Conservation (phyloP, 2,113 vertebrate genomes). For the Chaetorhynchus papuensis region DNA sequence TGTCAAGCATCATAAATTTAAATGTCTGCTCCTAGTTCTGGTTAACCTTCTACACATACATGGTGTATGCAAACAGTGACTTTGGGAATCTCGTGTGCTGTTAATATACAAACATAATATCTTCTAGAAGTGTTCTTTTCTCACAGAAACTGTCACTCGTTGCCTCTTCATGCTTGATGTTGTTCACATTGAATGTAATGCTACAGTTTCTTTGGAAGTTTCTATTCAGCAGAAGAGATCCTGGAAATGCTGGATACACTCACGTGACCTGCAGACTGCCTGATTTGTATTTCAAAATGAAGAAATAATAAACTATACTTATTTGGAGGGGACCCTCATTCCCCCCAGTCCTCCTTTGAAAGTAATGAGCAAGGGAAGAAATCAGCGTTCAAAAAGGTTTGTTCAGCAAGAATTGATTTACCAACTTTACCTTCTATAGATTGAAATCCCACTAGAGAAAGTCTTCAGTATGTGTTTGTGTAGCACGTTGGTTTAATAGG, state of each 20-base stretch:
- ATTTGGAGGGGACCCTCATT: background rate
- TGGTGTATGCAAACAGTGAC: background rate
- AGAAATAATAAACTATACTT: background rate
- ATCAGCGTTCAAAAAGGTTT: background rate
- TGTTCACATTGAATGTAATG: background rate
- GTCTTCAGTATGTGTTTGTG: background rate
- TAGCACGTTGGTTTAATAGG: background rate
- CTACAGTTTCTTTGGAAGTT: background rate
- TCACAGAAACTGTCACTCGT: background rate
- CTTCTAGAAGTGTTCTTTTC: background rate
- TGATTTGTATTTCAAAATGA: conserved; percentile 2
- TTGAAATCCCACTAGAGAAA: background rate
- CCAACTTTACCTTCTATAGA: background rate
- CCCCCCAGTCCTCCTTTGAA: background rate
- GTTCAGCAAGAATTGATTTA: background rate
- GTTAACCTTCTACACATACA: background rate
- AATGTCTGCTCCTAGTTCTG: background rate
- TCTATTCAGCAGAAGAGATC: background rate
- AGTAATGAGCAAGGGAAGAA: background rate
- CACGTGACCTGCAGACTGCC: background rate
- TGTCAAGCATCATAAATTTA: background rate
- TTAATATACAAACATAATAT: background rate
- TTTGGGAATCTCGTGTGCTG: background rate
- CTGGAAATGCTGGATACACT: background rate
- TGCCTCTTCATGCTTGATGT: background rate